Evolutionary conservation across 1,140 invertebrate species (phyloP), one percentile per base, ranked within the genome.

Genomic region (Drosophila elegans): DNA sequence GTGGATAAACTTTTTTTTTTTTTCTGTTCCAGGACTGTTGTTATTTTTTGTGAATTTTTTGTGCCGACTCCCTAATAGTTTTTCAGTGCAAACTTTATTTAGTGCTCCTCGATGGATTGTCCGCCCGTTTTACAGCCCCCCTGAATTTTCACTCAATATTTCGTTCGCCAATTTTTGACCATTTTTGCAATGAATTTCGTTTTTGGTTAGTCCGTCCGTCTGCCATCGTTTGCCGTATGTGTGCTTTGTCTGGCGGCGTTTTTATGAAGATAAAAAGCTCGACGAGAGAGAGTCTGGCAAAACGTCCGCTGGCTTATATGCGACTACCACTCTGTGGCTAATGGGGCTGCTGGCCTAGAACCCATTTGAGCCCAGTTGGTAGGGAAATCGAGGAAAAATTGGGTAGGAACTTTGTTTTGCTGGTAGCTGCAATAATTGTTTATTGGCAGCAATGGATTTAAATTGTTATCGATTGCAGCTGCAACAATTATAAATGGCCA

Each of bases 231-330:
- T 53, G 53, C 52, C 54, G 49, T 55, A 39, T 57, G 49, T 63
- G 34, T 74, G 46, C 46, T 74, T 55, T 78, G 64, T 80, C 66
- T 86, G 83, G 71, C 52, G 41, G 79, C 72, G 71, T 88, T 88
- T 86, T 89, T 89, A 88, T 89, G 75, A 88, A 88, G 83, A 86
- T 88, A 86, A 88, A 88, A 86, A 83, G 84, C 84, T 88, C 83
- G 88, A 71, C 78, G 38, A 74, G 62, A 36, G 16, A 74, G 62
- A 36, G 73, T 81, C 78, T 78, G 68, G 59, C 67, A 62, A 64
- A 67, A 64, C 49, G 53, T 39, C 63, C 62, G 41, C 21, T 41
- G 55, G 78, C 74, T 74, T 78, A 78, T 66, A 48, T 46, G 51
- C 54, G 46, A 49, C 46, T 69, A 52, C 49, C 64, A 63, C 69